These are phyloP conservation scores for Eristalis pertinax DNA, from an alignment of 2,888 invertebrate genomes.

Conservation along the genomic window DNA sequence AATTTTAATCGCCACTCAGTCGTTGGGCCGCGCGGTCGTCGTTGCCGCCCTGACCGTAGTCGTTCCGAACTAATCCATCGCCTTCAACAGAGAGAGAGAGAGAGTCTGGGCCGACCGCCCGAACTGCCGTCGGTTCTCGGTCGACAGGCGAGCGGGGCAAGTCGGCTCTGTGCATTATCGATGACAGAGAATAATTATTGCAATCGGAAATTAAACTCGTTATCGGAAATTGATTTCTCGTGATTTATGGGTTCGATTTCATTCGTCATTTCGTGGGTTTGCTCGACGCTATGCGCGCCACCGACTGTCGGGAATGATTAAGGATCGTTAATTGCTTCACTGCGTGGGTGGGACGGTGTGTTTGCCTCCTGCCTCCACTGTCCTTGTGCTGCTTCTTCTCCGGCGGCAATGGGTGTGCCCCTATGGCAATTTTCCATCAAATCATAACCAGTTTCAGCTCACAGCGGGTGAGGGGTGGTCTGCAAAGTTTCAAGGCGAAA, in stretches of 20 bases:
- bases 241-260: slow-evolving; percentile 70
- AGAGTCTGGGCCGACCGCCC: slow-evolving; percentile 13
- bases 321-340: slow-evolving; percentile 61
- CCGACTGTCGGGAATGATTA: slow-evolving; percentile 51
- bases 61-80: slow-evolving; percentile 29
- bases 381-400: neutral
- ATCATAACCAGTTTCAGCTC: slow-evolving; percentile 27
- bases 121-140: no score
- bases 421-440: slow-evolving; percentile 12
- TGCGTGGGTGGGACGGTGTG: neutral
- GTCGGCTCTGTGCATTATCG: slow-evolving; percentile 61
- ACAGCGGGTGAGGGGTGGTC: neutral
- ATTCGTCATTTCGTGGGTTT: slow-evolving; percentile 61
- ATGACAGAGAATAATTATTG: slow-evolving; percentile 78
- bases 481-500: slow-evolving; percentile 27
- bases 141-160: neutral
- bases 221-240: slow-evolving; percentile 79
- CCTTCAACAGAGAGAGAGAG: slow-evolving; percentile 9
- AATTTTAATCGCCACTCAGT: slow-evolving; percentile 36
- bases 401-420: slow-evolving; percentile 38
- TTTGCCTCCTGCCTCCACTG: neutral
- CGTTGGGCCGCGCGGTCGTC: no score
- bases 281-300: slow-evolving; percentile 27
- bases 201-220: slow-evolving; percentile 80
- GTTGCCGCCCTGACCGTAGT: neutral